These are phyloP conservation scores for Rutpela maculata DNA, from an alignment of 2,888 invertebrate species.

Conservation along the genomic window DNA sequence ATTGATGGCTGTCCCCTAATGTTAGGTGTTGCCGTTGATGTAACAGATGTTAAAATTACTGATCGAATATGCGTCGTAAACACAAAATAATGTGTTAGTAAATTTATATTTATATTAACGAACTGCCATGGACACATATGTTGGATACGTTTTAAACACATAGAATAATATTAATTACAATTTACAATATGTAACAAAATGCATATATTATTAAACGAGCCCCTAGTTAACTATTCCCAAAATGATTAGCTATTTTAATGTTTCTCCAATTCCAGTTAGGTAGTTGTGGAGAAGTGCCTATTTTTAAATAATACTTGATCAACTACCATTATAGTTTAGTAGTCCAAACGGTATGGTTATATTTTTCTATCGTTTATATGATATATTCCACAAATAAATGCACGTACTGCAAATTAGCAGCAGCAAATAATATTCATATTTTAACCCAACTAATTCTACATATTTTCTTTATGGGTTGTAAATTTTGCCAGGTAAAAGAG, in stretches of 20 bases:
- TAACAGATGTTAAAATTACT: slow-evolving; percentile 56
- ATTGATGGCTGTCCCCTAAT: slow-evolving; percentile 44
- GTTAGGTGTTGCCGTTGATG: slow-evolving; percentile 50
- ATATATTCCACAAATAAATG: no score
- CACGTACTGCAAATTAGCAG: no score
- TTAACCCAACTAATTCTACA: no score
- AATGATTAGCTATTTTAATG: slow-evolving; percentile 18
- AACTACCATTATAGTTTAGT: no score
- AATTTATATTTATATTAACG: slow-evolving; percentile 56
- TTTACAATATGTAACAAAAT: slow-evolving; percentile 42
- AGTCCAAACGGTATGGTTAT: no score
- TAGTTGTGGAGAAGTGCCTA: no score
- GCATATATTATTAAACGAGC: slow-evolving; percentile 27
- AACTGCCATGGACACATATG: slow-evolving; percentile 51
- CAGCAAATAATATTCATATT: no score
- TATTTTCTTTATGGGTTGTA: no score
- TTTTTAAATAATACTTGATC: no score
- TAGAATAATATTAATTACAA: slow-evolving; percentile 53
- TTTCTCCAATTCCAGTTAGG: not conserved
- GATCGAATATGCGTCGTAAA: slow-evolving; percentile 49
- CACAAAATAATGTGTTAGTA: slow-evolving; percentile 51
- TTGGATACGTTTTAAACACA: slow-evolving; percentile 45
- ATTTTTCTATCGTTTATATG: no score
- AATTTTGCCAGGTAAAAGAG: no score
- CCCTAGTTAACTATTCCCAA: slow-evolving; percentile 26